phyloP scores from a whole-genome alignment of 2,113 vertebrate species.

The Cottus gobio region DNA sequence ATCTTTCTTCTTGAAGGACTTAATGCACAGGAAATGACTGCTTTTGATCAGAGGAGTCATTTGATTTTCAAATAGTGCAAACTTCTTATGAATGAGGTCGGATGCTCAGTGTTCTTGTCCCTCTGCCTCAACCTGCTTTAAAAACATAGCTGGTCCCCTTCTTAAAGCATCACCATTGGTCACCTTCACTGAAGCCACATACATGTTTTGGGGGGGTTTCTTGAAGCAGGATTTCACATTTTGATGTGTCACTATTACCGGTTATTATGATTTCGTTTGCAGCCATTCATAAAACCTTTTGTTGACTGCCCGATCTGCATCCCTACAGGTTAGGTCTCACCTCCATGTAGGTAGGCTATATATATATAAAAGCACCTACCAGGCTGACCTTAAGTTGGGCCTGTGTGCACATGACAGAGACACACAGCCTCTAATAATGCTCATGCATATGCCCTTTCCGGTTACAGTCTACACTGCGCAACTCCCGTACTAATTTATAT shows the following conservation, averaged over 20 bases:
- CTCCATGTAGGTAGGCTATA: not conserved
- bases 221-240: not conserved
- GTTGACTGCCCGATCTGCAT: slow-evolving; percentile 48
- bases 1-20: not conserved
- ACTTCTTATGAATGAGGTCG: slow-evolving; percentile 53
- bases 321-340: slow-evolving; percentile 12
- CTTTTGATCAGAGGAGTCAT: not conserved
- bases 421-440: slow-evolving; percentile 34
- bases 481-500: slow-evolving; percentile 35
- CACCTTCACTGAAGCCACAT: not conserved
- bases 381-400: slow-evolving; percentile 51
- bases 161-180: slow-evolving; percentile 17
- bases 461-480: slow-evolving; percentile 59
- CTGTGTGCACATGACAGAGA: slow-evolving; percentile 36
- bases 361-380: slow-evolving; percentile 1
- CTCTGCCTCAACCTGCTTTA: not conserved
- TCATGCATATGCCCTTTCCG: slow-evolving; percentile 48
- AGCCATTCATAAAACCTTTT: slow-evolving; percentile 72
- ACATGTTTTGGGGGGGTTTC: not conserved
- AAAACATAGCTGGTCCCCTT: not conserved
- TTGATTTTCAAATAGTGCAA: not conserved
- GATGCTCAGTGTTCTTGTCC: not conserved
- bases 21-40: not conserved
- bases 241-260: not conserved
- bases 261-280: slow-evolving; percentile 23